Evolutionary conservation across 2,797 vertebrate species (phyloP).

Genomic region (Rhinatrema bivittatum): DNA sequence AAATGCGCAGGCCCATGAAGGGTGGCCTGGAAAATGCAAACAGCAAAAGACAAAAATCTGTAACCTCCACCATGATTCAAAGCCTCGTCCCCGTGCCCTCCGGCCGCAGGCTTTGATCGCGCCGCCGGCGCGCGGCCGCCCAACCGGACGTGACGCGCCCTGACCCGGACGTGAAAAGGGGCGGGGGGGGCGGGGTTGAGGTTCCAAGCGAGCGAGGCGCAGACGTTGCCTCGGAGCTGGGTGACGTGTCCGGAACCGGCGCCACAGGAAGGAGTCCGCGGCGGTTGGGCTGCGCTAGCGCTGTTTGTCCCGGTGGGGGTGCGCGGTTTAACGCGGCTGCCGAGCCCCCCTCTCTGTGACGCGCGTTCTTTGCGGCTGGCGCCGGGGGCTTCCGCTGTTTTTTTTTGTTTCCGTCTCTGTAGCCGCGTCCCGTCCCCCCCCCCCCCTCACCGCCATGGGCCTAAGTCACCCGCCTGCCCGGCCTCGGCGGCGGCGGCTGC

Average conservation of each 20-base stretch:
- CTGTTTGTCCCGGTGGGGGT: not conserved
- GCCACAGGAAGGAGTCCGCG: constrained; percentile 29
- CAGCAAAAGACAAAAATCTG: too few relatives aligned
- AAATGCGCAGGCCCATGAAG: too few relatives aligned
- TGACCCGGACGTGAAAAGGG: constrained; percentile 6
- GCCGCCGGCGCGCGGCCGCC: not conserved
- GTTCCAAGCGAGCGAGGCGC: too few relatives aligned
- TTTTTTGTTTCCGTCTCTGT: too few relatives aligned
- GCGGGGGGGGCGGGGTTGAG: too few relatives aligned
- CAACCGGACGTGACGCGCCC: not conserved
- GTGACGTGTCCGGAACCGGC: constrained; percentile 35
- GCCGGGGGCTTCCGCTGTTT: not conserved
- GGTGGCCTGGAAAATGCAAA: too few relatives aligned
- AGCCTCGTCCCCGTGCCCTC: constrained; percentile 4
- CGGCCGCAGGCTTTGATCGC: not conserved
- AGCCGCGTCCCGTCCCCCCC: not conserved
- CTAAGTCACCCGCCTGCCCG: not conserved
- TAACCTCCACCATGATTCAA: too few relatives aligned
- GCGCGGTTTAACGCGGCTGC: too few relatives aligned
- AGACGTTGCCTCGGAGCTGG: not conserved
- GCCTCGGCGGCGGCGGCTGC: not conserved
- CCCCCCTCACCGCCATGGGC: not conserved
- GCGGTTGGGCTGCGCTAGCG: not conserved
- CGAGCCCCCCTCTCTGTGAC: too few relatives aligned
- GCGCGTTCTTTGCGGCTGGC: too few relatives aligned